A percentile compares a stretch with the other conserved stretches of the same genome.
Conservation (phyloP, 2,797 vertebrate species). For the Dendrocincla fuliginosa region DNA sequence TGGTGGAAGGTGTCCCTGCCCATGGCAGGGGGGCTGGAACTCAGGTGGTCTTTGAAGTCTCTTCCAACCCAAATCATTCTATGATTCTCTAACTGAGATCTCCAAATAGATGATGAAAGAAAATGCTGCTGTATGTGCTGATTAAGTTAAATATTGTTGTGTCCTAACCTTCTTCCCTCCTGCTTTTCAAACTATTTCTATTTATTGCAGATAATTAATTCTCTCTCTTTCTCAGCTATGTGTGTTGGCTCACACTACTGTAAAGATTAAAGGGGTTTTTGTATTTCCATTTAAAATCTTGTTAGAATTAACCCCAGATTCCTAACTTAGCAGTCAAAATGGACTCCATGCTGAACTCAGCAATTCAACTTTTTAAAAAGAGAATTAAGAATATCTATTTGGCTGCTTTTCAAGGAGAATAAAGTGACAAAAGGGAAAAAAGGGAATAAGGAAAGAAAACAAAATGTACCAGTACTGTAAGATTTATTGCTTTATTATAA, state of each 20-base stretch:
- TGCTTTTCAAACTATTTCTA: neutral
- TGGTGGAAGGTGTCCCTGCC: neutral
- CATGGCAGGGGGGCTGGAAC: neutral
- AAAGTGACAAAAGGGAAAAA: neutral
- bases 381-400: neutral
- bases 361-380: neutral
- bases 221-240: neutral
- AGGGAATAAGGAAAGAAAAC: neutral
- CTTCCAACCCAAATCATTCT: neutral
- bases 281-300: neutral
- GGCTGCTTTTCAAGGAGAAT: neutral
- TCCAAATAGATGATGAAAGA: neutral
- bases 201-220: neutral
- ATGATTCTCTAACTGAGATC: neutral
- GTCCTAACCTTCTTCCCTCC: neutral
- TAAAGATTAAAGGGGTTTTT: neutral
- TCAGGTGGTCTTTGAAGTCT: neutral
- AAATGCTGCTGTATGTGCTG: neutral
- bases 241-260: neutral
- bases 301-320: conserved; percentile 1
- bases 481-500: neutral
- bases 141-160: neutral
- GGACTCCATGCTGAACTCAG: neutral
- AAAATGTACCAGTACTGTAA: neutral
- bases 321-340: neutral